Evolutionary conservation across 2,113 vertebrate species (phyloP).

Genomic region (Deroptyus accipitrinus): DNA sequence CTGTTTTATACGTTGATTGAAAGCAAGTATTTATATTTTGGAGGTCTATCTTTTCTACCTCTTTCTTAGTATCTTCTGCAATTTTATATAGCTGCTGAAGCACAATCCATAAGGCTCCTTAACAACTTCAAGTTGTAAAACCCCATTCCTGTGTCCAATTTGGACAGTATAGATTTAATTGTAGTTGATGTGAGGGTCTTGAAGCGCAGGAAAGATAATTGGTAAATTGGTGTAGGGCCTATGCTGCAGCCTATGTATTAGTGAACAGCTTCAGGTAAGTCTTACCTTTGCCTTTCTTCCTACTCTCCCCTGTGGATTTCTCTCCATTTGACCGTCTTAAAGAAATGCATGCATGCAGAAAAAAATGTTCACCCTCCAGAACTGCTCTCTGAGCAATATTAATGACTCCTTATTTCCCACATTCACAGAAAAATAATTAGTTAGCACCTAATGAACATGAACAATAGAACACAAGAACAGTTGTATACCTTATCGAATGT

Average conservation of each 20-base stretch:
- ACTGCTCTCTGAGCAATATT: not conserved
- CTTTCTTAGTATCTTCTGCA: not conserved
- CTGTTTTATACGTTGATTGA: not conserved
- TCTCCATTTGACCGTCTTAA: not conserved
- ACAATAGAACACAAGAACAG: not conserved
- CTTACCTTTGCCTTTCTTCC: not conserved
- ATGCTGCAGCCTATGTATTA: not conserved
- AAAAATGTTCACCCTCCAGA: not conserved
- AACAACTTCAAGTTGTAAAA: not conserved
- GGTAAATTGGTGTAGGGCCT: not conserved
- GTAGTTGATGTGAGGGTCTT: not conserved
- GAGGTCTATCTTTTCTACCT: not conserved
- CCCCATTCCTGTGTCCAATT: not conserved
- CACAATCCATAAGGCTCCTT: not conserved
- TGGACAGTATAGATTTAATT: not conserved
- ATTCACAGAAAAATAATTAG: not conserved
- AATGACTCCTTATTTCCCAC: not conserved
- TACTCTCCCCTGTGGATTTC: not conserved
- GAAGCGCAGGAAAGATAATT: not conserved
- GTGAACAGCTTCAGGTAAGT: not conserved
- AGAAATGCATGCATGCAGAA: not conserved
- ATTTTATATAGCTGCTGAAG: not conserved
- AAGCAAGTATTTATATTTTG: not conserved
- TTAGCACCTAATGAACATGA: not conserved
- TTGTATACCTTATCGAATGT: not conserved